Evolutionary conservation across 2,888 invertebrate genomes (phyloP).

Genomic region (Notodonta ziczac): DNA sequence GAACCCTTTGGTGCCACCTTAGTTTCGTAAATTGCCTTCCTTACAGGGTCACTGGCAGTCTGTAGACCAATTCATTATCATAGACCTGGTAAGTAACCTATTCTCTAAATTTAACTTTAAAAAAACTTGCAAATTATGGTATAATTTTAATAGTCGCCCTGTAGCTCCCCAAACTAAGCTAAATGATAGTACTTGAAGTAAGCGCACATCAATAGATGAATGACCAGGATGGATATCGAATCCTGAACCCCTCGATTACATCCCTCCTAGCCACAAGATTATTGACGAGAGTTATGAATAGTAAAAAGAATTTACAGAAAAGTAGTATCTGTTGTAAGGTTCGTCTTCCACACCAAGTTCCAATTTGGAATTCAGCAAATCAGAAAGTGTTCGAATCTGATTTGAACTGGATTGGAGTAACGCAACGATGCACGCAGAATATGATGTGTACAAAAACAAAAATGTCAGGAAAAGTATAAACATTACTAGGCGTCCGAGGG

Average conservation of each 20-base stretch:
- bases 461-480: conserved; percentile 85
- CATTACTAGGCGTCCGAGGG: conserved; percentile 84
- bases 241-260: no score
- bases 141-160: no score
- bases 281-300: no score
- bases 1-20: conserved; percentile 85
- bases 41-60: conserved; percentile 77
- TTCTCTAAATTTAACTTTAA: no score
- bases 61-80: conserved; percentile 26
- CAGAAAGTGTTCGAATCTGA: conserved; percentile 85
- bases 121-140: no score
- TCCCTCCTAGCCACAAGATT: no score
- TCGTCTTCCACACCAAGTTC: conserved; percentile 87
- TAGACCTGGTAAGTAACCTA: no score
- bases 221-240: no score
- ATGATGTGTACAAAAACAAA: conserved; percentile 89
- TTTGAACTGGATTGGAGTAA: conserved; percentile 88
- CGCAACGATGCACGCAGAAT: conserved; percentile 90
- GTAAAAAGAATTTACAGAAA: conserved; percentile 74
- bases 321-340: conserved; percentile 86
- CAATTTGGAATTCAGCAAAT: conserved; percentile 87
- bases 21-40: conserved; percentile 84
- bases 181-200: no score
- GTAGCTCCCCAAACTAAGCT: no score
- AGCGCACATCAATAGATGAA: no score